Evolutionary conservation across 2,797 vertebrate species (phyloP).

Genomic region (Macropus fuliginosus): DNA sequence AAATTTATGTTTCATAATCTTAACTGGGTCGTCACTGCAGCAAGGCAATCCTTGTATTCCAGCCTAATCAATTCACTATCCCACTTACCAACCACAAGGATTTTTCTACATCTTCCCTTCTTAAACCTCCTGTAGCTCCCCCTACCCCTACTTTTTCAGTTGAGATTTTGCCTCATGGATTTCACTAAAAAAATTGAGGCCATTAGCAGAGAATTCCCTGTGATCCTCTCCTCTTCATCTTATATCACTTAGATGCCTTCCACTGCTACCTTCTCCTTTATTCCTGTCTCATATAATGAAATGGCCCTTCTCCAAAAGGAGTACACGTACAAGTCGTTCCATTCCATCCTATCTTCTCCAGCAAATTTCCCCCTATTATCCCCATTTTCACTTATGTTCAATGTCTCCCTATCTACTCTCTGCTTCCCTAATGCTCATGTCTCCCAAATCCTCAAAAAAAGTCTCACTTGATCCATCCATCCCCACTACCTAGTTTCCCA

Average conservation of each 20-base stretch:
- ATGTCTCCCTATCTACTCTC: background rate
- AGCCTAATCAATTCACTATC: background rate
- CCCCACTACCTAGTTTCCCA: background rate
- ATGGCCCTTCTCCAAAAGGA: background rate
- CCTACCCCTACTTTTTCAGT: background rate
- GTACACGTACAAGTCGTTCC: background rate
- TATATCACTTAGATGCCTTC: background rate
- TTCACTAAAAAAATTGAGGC: background rate
- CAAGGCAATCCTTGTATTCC: background rate
- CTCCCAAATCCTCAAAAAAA: background rate
- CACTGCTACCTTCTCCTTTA: background rate
- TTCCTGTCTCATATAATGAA: background rate
- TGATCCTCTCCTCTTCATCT: background rate
- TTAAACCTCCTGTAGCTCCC: background rate
- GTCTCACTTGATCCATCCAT: background rate
- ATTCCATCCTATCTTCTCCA: background rate
- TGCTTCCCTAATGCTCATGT: background rate
- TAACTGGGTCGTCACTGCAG: background rate
- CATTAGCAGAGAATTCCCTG: background rate
- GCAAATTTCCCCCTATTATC: background rate
- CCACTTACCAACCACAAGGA: background rate
- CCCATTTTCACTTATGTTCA: background rate
- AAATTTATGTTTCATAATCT: background rate
- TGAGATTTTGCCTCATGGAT: background rate
- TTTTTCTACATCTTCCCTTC: background rate